phyloP scores from a whole-genome alignment of 2,888 invertebrate genomes.

The Aleiodes testaceus region DNA sequence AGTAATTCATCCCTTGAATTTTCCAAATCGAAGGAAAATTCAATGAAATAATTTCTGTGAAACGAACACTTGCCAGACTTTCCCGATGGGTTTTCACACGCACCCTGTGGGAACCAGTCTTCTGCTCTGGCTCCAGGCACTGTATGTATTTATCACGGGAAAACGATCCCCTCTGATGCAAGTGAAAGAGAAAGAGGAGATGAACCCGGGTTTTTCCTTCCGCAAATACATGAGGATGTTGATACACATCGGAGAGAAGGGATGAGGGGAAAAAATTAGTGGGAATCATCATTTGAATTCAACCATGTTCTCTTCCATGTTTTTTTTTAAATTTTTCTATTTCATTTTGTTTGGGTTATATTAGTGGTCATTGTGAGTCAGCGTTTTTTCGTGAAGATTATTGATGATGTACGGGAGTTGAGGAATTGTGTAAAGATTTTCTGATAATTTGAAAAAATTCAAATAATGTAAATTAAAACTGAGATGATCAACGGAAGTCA shows the following conservation, averaged over 20 bases:
- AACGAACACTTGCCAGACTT: slow-evolving; percentile 48
- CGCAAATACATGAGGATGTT: slow-evolving; percentile 57
- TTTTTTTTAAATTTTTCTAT: not conserved
- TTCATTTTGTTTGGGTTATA: not conserved
- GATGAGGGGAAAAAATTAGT: slow-evolving; percentile 14
- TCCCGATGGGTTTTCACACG: slow-evolving; percentile 57
- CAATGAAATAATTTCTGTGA: not conserved
- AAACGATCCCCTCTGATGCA: slow-evolving; percentile 35
- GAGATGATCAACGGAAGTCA: slow-evolving; percentile 46
- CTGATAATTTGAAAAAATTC: not conserved
- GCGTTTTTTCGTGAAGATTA: slow-evolving; percentile 7
- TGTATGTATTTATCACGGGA: slow-evolving; percentile 33
- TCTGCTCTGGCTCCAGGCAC: slow-evolving; percentile 57
- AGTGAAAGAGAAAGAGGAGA: slow-evolving; percentile 23
- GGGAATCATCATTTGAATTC: slow-evolving; percentile 25
- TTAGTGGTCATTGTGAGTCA: slow-evolving; percentile 12
- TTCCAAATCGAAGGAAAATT: not conserved
- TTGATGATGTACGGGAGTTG: slow-evolving; percentile 2
- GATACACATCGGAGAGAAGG: not conserved
- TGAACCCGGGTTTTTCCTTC: slow-evolving; percentile 53
- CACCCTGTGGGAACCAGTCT: slow-evolving; percentile 66
- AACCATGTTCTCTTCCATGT: not conserved
- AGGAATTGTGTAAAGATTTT: not conserved
- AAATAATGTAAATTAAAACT: no score
- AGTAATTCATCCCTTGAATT: slow-evolving; percentile 31